Percentiles rank a stretch among this genome's conserved stretches.
Conservation (phyloP, 1,140 invertebrate genomes). For the Heliconius hewitsoni region DNA sequence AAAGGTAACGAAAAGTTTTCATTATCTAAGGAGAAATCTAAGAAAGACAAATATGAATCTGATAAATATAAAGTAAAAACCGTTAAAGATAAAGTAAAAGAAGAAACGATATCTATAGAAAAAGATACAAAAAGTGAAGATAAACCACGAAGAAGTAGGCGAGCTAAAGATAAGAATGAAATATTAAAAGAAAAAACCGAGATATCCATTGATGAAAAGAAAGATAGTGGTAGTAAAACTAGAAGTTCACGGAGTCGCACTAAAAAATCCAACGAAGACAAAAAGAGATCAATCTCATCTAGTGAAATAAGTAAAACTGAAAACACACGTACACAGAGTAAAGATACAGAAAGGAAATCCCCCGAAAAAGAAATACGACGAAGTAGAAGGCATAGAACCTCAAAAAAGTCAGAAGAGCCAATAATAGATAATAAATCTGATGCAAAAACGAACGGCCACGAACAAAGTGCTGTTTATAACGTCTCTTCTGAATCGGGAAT, state of each 20-base stretch:
- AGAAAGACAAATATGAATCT: slow-evolving; percentile 3
- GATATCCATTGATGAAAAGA: not conserved
- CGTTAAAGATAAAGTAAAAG: slow-evolving; percentile 26
- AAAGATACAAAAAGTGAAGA: slow-evolving; percentile 9
- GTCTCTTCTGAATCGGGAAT: slow-evolving; percentile 46
- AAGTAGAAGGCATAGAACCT: slow-evolving; percentile 47
- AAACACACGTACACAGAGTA: slow-evolving; percentile 6
- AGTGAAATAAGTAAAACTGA: not conserved
- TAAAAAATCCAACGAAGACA: not conserved
- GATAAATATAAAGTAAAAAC: slow-evolving; percentile 14
- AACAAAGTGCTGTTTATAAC: slow-evolving; percentile 60
- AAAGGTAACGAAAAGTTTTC: not conserved
- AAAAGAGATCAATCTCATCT: not conserved
- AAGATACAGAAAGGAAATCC: slow-evolving; percentile 11
- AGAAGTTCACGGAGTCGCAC: not conserved
- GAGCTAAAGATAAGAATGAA: slow-evolving; percentile 12
- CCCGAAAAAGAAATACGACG: slow-evolving; percentile 47
- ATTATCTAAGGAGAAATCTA: slow-evolving; percentile 18
- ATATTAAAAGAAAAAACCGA: slow-evolving; percentile 18
- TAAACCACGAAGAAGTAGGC: not conserved
- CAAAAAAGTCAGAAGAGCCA: slow-evolving; percentile 26
- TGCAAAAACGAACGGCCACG: slow-evolving; percentile 25
- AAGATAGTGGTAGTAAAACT: not conserved
- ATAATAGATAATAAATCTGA: slow-evolving; percentile 21
- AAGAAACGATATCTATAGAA: slow-evolving; percentile 14